Conservation (phyloP, 2,888 invertebrate species). For the Chalcosyrphus nemorum region DNA sequence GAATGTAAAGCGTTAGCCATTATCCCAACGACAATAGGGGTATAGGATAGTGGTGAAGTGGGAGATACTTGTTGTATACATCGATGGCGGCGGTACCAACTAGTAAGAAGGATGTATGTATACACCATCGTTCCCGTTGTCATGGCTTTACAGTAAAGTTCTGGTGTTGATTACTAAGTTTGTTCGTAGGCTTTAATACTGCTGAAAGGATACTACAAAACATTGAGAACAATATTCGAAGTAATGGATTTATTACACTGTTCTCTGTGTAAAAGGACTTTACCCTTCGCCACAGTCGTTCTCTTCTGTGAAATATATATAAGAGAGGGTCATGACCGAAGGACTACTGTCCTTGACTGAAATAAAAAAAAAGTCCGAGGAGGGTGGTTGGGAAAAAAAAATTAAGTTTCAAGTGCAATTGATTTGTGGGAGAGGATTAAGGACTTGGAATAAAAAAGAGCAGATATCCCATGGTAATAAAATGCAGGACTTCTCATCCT, state of each 20-base stretch:
- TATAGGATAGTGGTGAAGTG: neutral
- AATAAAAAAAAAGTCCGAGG: neutral
- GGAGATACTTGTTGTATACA: slow-evolving; percentile 1
- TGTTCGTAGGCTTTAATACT: slow-evolving; percentile 37
- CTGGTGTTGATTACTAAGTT: slow-evolving; percentile 65
- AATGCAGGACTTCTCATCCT: slow-evolving; percentile 9
- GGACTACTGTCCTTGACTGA: neutral
- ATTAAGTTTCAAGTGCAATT: slow-evolving; percentile 18
- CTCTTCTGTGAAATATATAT: neutral
- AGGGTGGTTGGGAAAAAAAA: no score
- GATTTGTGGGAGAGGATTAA: slow-evolving; percentile 25
- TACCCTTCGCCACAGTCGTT: neutral
- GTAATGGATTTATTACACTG: slow-evolving; percentile 56
- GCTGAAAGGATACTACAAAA: slow-evolving; percentile 27
- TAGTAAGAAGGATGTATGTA: neutral
- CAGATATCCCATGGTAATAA: slow-evolving; percentile 23
- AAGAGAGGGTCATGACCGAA: neutral
- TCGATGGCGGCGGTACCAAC: no score
- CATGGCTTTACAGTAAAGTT: slow-evolving; percentile 41
- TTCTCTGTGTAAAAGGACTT: neutral
- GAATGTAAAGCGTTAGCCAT: slow-evolving; percentile 13
- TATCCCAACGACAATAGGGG: slow-evolving; percentile 37
- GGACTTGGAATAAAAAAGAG: neutral
- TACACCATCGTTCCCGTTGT: slow-evolving; percentile 15
- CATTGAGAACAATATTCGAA: slow-evolving; percentile 3